phyloP scores from a whole-genome alignment of 1,140 invertebrate species.

The Drosophila nigromelanica region DNA sequence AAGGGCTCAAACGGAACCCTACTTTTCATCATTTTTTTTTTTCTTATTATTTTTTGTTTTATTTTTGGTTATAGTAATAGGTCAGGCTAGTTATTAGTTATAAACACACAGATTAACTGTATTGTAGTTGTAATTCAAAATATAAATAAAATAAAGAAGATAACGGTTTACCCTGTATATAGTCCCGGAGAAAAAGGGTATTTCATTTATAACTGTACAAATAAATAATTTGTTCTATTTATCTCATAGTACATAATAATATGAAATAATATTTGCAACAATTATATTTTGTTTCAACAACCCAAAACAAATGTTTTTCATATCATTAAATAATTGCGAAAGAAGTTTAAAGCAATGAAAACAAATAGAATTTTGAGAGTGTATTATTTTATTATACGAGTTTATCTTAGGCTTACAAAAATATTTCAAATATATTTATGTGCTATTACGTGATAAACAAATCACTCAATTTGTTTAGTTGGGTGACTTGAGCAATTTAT shows the following conservation, averaged over 20 bases:
- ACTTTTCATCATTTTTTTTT: not conserved
- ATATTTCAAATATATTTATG: not conserved
- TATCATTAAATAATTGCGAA: too few relatives aligned
- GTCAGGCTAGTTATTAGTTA: constrained; percentile 22
- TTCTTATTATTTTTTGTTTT: too few relatives aligned
- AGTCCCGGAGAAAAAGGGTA: constrained; percentile 8
- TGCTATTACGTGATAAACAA: too few relatives aligned
- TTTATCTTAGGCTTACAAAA: not conserved
- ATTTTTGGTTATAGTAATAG: constrained; percentile 23
- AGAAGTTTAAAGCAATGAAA: not conserved
- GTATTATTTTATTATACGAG: not conserved
- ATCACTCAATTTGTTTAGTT: too few relatives aligned
- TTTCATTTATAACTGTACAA: not conserved
- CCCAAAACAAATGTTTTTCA: too few relatives aligned
- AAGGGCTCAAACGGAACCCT: not conserved
- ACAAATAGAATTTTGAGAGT: not conserved
- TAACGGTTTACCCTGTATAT: constrained; percentile 27
- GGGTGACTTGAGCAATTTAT: too few relatives aligned
- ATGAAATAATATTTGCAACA: not conserved
- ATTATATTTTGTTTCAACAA: too few relatives aligned
- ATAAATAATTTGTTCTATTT: not conserved
- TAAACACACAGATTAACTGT: constrained; percentile 7
- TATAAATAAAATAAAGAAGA: constrained; percentile 25
- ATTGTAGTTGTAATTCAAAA: constrained; percentile 35
- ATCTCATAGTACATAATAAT: not conserved